phyloP scores from a whole-genome alignment of 2,888 invertebrate species.

The Arctia plantaginis region DNA sequence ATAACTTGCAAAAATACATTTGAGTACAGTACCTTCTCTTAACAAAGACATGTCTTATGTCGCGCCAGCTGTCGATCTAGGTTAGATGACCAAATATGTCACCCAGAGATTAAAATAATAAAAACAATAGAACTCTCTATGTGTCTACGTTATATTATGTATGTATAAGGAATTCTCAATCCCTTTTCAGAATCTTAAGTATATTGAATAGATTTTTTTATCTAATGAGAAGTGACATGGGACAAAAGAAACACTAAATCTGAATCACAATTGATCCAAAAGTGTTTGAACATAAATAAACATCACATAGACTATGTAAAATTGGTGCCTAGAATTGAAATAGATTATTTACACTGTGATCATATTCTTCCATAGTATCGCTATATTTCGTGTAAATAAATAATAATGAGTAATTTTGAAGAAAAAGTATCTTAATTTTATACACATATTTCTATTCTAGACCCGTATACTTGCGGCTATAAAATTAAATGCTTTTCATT shows the following conservation, averaged over 20 bases:
- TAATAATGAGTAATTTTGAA: neutral
- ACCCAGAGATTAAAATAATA: constrained; percentile 21
- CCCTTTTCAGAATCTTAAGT: neutral
- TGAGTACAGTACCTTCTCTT: neutral
- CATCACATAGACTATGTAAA: no score
- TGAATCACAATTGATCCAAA: neutral
- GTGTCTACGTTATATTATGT: neutral
- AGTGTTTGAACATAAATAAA: no score
- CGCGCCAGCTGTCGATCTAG: constrained; percentile 54
- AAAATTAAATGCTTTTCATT: no score
- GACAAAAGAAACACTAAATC: neutral
- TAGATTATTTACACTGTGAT: no score
- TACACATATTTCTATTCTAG: no score
- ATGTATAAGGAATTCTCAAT: neutral
- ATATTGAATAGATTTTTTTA: neutral
- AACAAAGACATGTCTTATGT: constrained; percentile 15
- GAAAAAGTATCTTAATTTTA: no score
- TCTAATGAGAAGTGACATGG: neutral
- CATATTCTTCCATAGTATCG: neutral
- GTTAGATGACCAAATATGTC: constrained; percentile 53
- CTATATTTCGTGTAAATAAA: neutral
- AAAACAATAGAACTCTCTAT: constrained; percentile 41
- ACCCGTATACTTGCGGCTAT: no score
- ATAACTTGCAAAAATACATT: neutral
- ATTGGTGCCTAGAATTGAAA: no score